Conservation (phyloP, 2,888 invertebrate species). For the Abscondita cerata region DNA sequence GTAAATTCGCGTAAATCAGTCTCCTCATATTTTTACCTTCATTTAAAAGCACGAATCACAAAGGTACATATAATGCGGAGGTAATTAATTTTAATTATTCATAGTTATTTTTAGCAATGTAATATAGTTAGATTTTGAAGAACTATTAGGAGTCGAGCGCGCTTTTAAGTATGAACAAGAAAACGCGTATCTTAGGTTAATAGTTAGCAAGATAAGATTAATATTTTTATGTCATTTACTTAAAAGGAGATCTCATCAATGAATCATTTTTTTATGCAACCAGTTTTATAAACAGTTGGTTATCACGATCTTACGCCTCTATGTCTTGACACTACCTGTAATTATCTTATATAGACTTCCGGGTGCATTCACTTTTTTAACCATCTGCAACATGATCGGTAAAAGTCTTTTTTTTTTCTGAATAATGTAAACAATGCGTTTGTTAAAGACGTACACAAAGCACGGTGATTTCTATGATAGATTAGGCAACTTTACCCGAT, state of each 20-base stretch:
- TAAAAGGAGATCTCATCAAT: constrained; percentile 1
- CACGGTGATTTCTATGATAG: not conserved
- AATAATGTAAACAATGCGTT: not conserved
- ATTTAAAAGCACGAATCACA: too few relatives aligned
- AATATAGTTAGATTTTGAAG: not conserved
- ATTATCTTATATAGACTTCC: constrained; percentile 17
- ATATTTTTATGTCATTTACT: not conserved
- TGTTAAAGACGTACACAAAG: not conserved
- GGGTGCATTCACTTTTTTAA: constrained; percentile 24
- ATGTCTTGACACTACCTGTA: constrained; percentile 12
- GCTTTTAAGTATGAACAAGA: too few relatives aligned
- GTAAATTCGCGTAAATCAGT: not conserved
- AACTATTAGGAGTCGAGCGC: not conserved
- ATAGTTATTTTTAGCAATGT: not conserved
- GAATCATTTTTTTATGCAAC: not conserved
- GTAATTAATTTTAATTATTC: constrained; percentile 3
- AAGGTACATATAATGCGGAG: too few relatives aligned
- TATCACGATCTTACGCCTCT: constrained; percentile 6
- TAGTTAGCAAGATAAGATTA: not conserved
- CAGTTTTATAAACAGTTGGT: constrained; percentile 13
- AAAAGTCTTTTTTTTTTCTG: not conserved
- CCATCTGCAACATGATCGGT: constrained; percentile 13
- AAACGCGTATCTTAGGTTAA: too few relatives aligned
- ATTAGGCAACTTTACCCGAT: not conserved
- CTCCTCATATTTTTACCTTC: too few relatives aligned